These are phyloP conservation scores for Lysandra coridon DNA, from an alignment of 2,888 invertebrate genomes.

Conservation along the genomic window DNA sequence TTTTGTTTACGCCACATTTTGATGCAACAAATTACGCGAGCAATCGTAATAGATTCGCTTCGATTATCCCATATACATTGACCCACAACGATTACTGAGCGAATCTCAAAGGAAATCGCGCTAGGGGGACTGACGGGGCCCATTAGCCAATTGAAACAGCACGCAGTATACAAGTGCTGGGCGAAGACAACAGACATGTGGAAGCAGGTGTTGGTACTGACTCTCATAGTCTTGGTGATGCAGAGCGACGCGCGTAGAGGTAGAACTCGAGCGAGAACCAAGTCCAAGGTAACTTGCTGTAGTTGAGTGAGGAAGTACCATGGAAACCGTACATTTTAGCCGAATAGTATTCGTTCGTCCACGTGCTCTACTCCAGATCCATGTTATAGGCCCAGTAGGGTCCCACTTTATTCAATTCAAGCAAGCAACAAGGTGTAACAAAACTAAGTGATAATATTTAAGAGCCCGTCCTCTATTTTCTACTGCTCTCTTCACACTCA, in stretches of 20 bases:
- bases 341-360: neutral
- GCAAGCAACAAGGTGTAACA: no score
- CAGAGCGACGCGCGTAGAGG: slow-evolving; percentile 82
- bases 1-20: neutral
- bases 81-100: slow-evolving; percentile 38
- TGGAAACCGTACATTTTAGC: neutral
- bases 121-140: slow-evolving; percentile 70
- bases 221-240: slow-evolving; percentile 47
- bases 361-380: neutral
- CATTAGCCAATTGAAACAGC: slow-evolving; percentile 73
- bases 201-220: slow-evolving; percentile 44
- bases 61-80: slow-evolving; percentile 37
- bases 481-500: no score
- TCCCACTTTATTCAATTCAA: neutral
- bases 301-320: neutral
- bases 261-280: slow-evolving; percentile 85
- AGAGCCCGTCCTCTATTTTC: no score
- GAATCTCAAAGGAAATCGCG: slow-evolving; percentile 55
- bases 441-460: no score
- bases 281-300: slow-evolving; percentile 82
- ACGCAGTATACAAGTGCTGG: slow-evolving; percentile 2
- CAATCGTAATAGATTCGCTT: slow-evolving; percentile 32
- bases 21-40: slow-evolving; percentile 21
- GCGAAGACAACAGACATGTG: slow-evolving; percentile 40
- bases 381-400: neutral